These are phyloP conservation scores for Leptocoma aspasia DNA, from an alignment of 2,113 vertebrate genomes.

Conservation along the genomic window DNA sequence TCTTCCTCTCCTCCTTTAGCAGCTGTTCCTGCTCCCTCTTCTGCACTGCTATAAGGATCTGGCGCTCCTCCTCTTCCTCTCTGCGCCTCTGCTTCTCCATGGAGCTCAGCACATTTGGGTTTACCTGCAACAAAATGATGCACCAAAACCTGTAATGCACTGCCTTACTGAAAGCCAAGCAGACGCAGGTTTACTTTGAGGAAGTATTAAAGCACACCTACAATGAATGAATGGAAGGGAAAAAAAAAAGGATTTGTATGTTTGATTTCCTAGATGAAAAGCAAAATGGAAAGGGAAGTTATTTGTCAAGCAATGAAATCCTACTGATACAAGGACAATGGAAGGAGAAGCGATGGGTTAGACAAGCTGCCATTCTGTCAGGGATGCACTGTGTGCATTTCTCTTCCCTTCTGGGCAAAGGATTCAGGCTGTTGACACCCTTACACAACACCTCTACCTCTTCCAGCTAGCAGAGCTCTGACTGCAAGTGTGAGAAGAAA, in stretches of 20 bases:
- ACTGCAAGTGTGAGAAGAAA: background rate
- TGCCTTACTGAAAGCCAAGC: background rate
- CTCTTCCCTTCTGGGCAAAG: background rate
- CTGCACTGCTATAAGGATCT: constrained; percentile 88
- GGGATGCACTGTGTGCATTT: rapidly evolving
- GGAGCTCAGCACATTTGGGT: constrained; percentile 62
- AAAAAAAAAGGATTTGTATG: background rate
- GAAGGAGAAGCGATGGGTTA: constrained; percentile 7
- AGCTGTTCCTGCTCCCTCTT: constrained; percentile 89
- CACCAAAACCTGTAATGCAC: background rate
- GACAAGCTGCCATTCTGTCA: background rate
- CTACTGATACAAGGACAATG: background rate
- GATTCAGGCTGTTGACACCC: background rate
- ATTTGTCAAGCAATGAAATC: constrained; percentile 22
- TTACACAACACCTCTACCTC: background rate
- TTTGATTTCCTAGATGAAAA: constrained; percentile 25
- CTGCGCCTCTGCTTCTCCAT: constrained; percentile 82
- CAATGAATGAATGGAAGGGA: background rate
- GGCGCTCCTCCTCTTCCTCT: constrained; percentile 90
- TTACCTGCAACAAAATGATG: constrained; percentile 62
- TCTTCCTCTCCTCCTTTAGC: constrained; percentile 86
- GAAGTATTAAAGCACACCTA: background rate
- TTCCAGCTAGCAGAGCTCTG: background rate
- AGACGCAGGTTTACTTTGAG: background rate
- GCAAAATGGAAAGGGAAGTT: background rate